These are phyloP conservation scores for Montipora capricornis DNA, from an alignment of 64 coral and sea anemone genomes.

Conservation along the genomic window DNA sequence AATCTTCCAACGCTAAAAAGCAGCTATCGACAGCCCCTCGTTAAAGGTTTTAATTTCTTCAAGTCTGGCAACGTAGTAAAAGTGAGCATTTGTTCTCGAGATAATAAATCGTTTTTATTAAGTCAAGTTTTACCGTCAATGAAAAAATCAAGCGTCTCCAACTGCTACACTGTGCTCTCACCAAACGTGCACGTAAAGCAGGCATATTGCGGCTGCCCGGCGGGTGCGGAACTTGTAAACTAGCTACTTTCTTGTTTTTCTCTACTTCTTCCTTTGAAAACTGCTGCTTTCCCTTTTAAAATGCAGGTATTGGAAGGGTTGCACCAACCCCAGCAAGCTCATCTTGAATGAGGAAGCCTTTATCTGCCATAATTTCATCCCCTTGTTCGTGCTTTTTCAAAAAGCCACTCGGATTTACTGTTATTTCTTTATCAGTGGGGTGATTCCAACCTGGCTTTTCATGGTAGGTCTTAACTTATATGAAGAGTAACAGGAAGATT, in stretches of 20 bases:
- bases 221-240: constrained; percentile 49
- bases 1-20: constrained; percentile 16
- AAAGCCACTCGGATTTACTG: constrained; percentile 47
- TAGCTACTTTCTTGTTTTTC: constrained; percentile 70
- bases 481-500: constrained; percentile 50
- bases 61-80: constrained; percentile 41
- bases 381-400: constrained; percentile 1
- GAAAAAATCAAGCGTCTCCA: constrained; percentile 26
- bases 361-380: constrained; percentile 32
- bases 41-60: constrained; percentile 47
- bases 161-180: constrained; percentile 32
- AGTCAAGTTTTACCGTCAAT: constrained; percentile 43
- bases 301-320: constrained; percentile 52
- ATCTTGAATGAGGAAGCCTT: constrained; percentile 64
- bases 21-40: constrained; percentile 28
- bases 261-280: constrained; percentile 59
- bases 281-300: constrained; percentile 62
- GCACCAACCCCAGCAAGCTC: constrained; percentile 69
- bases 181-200: constrained; percentile 4
- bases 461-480: constrained; percentile 64
- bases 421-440: constrained; percentile 69
- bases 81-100: not conserved
- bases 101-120: not conserved
- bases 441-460: constrained; percentile 48
- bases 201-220: constrained; percentile 40